A percentile compares a stretch with the other conserved stretches of the same genome.
Evolutionary conservation across 2,888 invertebrate species (phyloP).

Genomic region (Cantharis nigra): DNA sequence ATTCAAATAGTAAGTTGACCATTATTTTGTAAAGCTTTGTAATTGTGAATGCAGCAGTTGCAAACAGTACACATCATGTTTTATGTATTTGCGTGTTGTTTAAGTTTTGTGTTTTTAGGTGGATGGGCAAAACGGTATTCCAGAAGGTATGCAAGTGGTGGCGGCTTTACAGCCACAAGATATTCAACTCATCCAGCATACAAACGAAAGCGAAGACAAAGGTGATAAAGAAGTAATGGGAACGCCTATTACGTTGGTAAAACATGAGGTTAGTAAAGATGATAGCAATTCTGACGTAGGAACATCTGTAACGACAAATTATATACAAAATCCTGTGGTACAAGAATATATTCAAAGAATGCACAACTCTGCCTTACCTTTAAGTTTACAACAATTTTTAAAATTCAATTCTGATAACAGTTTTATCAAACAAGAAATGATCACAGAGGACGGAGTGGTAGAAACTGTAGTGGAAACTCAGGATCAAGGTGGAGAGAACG

Average conservation of each 20-base stretch:
- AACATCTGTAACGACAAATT: slow-evolving; percentile 56
- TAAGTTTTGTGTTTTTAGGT: slow-evolving; percentile 34
- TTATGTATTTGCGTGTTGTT: background rate
- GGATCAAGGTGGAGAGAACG: slow-evolving; percentile 45
- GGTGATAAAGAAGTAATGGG: slow-evolving; percentile 52
- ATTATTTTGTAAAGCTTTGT: background rate
- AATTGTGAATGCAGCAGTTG: background rate
- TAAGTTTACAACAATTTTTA: slow-evolving; percentile 66
- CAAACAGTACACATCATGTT: background rate
- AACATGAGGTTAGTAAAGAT: slow-evolving; percentile 49
- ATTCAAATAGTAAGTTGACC: slow-evolving; percentile 62
- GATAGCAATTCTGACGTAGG: slow-evolving; percentile 38
- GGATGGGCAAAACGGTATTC: slow-evolving; percentile 58
- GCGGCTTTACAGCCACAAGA: slow-evolving; percentile 72
- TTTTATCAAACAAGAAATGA: slow-evolving; percentile 57
- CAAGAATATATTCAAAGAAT: slow-evolving; percentile 59
- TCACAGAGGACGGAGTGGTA: slow-evolving; percentile 58
- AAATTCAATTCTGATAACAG: slow-evolving; percentile 63
- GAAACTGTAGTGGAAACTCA: slow-evolving; percentile 57
- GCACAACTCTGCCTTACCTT: slow-evolving; percentile 56
- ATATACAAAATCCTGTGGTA: slow-evolving; percentile 60
- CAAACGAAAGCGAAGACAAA: slow-evolving; percentile 32
- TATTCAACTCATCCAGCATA: slow-evolving; percentile 63
- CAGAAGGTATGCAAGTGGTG: slow-evolving; percentile 70
- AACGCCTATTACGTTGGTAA: slow-evolving; percentile 59